A percentile compares a stretch with the other conserved stretches of the same genome.
Evolutionary conservation across 2,797 vertebrate species (phyloP).

Genomic region (Pipistrellus nathusii): DNA sequence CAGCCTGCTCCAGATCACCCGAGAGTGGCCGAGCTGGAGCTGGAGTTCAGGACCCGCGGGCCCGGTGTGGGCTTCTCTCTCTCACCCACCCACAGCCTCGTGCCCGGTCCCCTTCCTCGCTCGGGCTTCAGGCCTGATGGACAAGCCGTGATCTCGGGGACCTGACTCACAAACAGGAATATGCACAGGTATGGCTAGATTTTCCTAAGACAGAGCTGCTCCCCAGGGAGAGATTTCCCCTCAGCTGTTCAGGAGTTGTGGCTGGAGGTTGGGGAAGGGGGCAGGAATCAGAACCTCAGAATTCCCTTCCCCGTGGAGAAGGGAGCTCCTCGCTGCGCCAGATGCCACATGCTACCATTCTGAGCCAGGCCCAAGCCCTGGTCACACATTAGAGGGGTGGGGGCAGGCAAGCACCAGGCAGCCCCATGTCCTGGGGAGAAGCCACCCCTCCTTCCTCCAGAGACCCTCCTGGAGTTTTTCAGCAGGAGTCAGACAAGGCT

Average conservation of each 20-base stretch:
- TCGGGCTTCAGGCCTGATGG: neutral
- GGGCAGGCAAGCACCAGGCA: neutral
- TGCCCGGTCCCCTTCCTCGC: neutral
- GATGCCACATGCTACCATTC: neutral
- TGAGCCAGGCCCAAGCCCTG: neutral
- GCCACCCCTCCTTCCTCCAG: neutral
- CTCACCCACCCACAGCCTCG: neutral
- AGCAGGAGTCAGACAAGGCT: neutral
- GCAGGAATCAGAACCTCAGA: neutral
- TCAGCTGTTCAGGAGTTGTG: conserved; percentile 11
- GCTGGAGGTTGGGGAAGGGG: fast-evolving
- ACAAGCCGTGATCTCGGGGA: conserved; percentile 43
- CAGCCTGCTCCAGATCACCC: neutral
- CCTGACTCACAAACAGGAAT: conserved; percentile 35
- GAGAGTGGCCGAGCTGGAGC: neutral
- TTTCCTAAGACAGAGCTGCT: conserved; percentile 47
- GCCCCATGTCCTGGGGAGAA: neutral
- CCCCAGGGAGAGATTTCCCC: conserved; percentile 51
- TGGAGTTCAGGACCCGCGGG: neutral
- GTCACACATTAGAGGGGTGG: neutral
- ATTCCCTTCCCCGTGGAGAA: neutral
- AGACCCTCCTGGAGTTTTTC: neutral
- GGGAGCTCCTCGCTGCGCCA: neutral
- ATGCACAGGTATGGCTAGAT: conserved; percentile 52
- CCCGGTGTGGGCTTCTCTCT: neutral